Evolutionary conservation across 2,113 vertebrate species (phyloP).

Genomic region (Isichthys henryi): DNA sequence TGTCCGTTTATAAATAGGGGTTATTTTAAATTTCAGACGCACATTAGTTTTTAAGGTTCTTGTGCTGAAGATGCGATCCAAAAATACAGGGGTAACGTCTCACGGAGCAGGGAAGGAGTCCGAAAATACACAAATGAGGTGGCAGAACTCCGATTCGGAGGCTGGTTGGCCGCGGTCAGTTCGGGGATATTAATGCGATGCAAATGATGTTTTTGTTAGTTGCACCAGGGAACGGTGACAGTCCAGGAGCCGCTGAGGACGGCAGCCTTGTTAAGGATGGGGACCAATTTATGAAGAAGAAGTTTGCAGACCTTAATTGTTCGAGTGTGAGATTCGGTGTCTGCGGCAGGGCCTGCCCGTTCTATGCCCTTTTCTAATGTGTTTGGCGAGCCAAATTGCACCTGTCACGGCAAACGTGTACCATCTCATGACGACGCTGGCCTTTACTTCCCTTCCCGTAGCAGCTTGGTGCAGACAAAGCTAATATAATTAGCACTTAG

Average conservation of each 20-base stretch:
- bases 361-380: neutral
- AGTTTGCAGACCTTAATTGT: slow-evolving; percentile 7
- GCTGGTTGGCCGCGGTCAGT: neutral
- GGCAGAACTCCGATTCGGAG: neutral
- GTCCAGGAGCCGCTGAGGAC: neutral
- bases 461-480: neutral
- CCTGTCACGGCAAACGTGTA: neutral
- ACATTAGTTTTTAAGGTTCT: neutral
- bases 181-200: neutral
- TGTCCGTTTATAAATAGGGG: neutral
- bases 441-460: neutral
- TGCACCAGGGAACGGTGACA: neutral
- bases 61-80: neutral
- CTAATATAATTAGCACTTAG: neutral
- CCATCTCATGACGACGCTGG: neutral
- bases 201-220: neutral
- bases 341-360: neutral
- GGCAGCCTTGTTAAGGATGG: neutral
- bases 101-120: neutral
- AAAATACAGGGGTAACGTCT: neutral
- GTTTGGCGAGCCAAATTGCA: neutral
- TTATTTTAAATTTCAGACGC: neutral
- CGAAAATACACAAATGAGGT: neutral
- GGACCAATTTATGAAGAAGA: neutral
- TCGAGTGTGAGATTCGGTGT: neutral